Conservation (phyloP, 2,888 invertebrate species). For the Parnassius smintheus region DNA sequence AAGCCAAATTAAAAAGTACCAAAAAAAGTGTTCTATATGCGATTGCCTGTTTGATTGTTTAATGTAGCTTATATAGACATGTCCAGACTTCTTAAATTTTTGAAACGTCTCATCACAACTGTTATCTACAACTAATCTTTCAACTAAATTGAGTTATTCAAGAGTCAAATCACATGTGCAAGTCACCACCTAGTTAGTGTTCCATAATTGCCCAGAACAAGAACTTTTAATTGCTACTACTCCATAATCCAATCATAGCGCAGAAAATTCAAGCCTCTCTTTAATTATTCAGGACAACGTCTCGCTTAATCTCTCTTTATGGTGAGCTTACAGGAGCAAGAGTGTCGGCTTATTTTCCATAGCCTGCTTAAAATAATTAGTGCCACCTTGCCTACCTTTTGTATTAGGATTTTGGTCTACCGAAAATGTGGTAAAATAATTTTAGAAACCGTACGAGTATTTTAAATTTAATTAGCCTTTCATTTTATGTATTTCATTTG, state of each 20-base stretch:
- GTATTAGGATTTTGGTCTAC: no score
- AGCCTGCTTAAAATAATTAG: slow-evolving; percentile 10
- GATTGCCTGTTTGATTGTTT: no score
- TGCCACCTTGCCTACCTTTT: neutral
- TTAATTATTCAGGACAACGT: slow-evolving; percentile 64
- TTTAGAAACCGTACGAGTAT: no score
- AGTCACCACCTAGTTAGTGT: slow-evolving; percentile 61
- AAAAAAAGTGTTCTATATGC: no score
- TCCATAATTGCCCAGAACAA: slow-evolving; percentile 41
- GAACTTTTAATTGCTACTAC: slow-evolving; percentile 62
- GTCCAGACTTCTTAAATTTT: no score
- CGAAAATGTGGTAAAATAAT: no score
- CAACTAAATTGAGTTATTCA: neutral
- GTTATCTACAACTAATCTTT: no score
- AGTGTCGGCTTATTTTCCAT: slow-evolving; percentile 4
- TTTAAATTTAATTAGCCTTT: no score
- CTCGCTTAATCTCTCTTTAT: slow-evolving; percentile 39
- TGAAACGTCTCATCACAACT: no score
- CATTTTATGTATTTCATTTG: no score
- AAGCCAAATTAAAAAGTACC: no score
- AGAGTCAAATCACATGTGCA: slow-evolving; percentile 50
- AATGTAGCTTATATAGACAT: no score
- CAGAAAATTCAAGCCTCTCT: slow-evolving; percentile 39
- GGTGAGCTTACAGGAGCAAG: slow-evolving; percentile 5
- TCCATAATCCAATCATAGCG: slow-evolving; percentile 55